Percentiles rank a stretch among this genome's conserved stretches.
These are phyloP conservation scores for Mormyrus hasselquistii DNA, from an alignment of 2,797 vertebrate species.

Conservation along the genomic window DNA sequence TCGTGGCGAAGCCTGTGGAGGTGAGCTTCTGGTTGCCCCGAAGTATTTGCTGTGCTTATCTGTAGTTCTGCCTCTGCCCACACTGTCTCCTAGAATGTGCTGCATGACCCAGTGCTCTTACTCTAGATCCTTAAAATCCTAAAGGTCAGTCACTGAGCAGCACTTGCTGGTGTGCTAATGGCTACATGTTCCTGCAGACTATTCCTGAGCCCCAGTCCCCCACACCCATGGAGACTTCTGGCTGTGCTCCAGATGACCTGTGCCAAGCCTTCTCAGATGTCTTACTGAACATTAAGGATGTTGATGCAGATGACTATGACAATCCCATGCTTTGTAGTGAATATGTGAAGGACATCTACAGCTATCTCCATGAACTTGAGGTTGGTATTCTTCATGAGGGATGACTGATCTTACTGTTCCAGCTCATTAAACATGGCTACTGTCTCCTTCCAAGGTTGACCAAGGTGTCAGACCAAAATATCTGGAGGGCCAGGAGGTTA, in stretches of 20 bases:
- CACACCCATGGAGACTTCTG: constrained; percentile 63
- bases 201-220: constrained; percentile 51
- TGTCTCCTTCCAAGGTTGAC: constrained; percentile 47
- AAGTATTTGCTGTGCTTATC: neutral
- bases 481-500: constrained; percentile 67
- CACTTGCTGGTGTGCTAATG: neutral
- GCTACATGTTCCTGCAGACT: constrained; percentile 28
- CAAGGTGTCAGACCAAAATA: constrained; percentile 62
- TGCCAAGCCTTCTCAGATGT: constrained; percentile 73
- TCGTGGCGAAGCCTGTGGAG: constrained; percentile 36
- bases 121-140: neutral
- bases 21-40: constrained; percentile 26
- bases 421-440: neutral
- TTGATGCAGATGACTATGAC: constrained; percentile 64
- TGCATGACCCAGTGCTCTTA: neutral
- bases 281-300: constrained; percentile 65
- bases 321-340: constrained; percentile 74
- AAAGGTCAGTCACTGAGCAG: neutral
- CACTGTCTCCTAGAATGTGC: neutral
- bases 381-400: constrained; percentile 39
- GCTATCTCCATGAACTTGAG: constrained; percentile 74
- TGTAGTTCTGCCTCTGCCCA: neutral
- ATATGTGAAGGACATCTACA: constrained; percentile 81
- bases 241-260: constrained; percentile 54
- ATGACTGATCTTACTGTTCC: neutral